These are phyloP conservation scores for Rhamphomyia laevipes DNA, from an alignment of 2,888 invertebrate species.

Conservation along the genomic window DNA sequence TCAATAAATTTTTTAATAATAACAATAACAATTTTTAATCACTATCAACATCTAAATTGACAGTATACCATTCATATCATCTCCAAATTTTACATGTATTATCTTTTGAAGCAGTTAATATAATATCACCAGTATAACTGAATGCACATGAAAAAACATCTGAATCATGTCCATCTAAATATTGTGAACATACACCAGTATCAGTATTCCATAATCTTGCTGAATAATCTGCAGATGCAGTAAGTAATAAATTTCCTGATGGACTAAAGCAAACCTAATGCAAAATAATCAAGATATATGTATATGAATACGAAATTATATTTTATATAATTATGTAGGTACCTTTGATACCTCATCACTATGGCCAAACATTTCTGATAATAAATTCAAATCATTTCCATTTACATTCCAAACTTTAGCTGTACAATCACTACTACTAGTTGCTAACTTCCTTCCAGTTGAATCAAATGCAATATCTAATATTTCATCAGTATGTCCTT, in stretches of 20 bases:
- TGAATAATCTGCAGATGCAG: slow-evolving; percentile 64
- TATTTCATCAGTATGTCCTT: slow-evolving; percentile 56
- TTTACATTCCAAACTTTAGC: slow-evolving; percentile 57
- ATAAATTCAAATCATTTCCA: slow-evolving; percentile 41
- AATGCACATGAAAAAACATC: slow-evolving; percentile 76
- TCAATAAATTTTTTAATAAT: too few relatives aligned
- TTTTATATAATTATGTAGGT: neutral
- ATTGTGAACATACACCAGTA: slow-evolving; percentile 57
- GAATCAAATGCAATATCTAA: slow-evolving; percentile 66
- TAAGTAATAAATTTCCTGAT: slow-evolving; percentile 57
- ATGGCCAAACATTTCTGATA: slow-evolving; percentile 52
- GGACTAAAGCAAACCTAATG: slow-evolving; percentile 72
- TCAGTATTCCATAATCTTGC: slow-evolving; percentile 56
- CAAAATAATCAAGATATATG: slow-evolving; percentile 7
- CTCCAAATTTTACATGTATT: slow-evolving; percentile 72
- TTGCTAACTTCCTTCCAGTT: slow-evolving; percentile 58
- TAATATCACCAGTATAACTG: slow-evolving; percentile 64
- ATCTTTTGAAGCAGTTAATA: slow-evolving; percentile 73
- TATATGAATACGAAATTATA: neutral
- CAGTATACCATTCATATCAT: slow-evolving; percentile 55
- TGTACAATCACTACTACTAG: slow-evolving; percentile 63
- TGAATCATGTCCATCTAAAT: slow-evolving; percentile 61
- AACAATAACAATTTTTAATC: neutral
- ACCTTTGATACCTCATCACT: slow-evolving; percentile 58
- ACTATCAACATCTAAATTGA: slow-evolving; percentile 10